Evolutionary conservation across 2,888 invertebrate genomes (phyloP).

Genomic region (Nyleta sp.): DNA sequence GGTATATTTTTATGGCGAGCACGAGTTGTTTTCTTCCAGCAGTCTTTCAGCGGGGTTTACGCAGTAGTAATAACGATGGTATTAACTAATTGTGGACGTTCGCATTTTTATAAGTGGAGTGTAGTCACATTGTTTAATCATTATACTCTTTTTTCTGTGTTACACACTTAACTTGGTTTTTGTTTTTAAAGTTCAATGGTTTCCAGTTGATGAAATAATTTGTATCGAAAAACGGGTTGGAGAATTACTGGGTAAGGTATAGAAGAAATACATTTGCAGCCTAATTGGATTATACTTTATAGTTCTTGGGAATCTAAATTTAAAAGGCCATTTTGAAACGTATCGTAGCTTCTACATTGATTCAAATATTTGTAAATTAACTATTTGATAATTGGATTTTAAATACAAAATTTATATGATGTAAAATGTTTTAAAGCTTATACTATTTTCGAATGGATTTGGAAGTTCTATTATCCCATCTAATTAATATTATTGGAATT

Average conservation of each 20-base stretch:
- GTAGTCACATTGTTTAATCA: constrained; percentile 36
- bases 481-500: too few species aligned
- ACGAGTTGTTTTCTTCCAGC: neutral
- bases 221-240: constrained; percentile 4
- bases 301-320: too few species aligned
- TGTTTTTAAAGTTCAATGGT: neutral
- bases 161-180: constrained; percentile 2
- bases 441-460: too few species aligned
- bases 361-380: too few species aligned
- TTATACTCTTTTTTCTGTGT: constrained; percentile 9
- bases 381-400: too few species aligned
- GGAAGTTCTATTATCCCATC: too few species aligned
- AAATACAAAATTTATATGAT: too few species aligned
- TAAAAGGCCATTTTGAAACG: too few species aligned
- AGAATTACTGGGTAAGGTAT: neutral
- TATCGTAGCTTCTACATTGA: too few species aligned
- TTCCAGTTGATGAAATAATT: constrained; percentile 23
- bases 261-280: neutral
- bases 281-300: neutral
- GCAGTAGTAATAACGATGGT: constrained; percentile 26
- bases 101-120: constrained; percentile 22
- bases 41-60: constrained; percentile 4
- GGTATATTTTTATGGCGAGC: constrained; percentile 28
- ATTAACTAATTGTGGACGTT: constrained; percentile 37
- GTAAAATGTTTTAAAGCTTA: too few species aligned